Base-by-base conservation (phyloP, 2,113 vertebrate species). In the Progne subis region DNA sequence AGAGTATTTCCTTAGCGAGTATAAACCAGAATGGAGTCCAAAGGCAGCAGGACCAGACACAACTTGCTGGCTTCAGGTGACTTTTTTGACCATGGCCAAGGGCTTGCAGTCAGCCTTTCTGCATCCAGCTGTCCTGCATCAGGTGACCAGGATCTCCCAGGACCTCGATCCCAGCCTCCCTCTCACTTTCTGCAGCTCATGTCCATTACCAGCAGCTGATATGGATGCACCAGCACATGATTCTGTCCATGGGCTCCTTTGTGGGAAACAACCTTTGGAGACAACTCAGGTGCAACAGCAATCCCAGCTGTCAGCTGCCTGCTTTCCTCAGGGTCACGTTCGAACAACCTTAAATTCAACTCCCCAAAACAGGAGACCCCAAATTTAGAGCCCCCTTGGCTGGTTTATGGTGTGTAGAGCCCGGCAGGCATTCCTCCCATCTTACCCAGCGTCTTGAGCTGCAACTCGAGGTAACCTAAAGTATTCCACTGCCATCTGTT, bases 161-260 rank as follows among this genome's bases (percentile, higher is more conserved):
- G 57, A 77, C 31, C 28, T 52, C 4, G n/a, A 71, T 44, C 29
- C 55, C 63, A 68, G 41, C 18, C 31, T 41, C 28, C n/a, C 34
- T 16, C 68, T 74, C 3, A 0, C 60, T 57, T 37, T 81, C 77
- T 49, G 29, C 23, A 69, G 50, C 41, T 71, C 19, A 0, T 2
- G 32, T 20, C 31, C 65, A 44, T 15, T 60, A 50, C 1, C 46
- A 82, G 39, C 0, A 0, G 29, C 44, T 0, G 0, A 29, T 12
- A 23, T 3, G 0, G 4, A 49, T 0, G 1, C 4, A 19, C 43
- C 32, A 18, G 46, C 6, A 3, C 44, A 60, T 7, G 21, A 24
- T 56, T 82, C 34, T 67, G 74, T 19, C 31, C 47, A 16, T 4
- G 12, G 50, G 25, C 74, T 61, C 28, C 31, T 12, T 41, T 49